Evolutionary conservation across 2,888 invertebrate genomes (phyloP).

Genomic region (Erebia ligea): DNA sequence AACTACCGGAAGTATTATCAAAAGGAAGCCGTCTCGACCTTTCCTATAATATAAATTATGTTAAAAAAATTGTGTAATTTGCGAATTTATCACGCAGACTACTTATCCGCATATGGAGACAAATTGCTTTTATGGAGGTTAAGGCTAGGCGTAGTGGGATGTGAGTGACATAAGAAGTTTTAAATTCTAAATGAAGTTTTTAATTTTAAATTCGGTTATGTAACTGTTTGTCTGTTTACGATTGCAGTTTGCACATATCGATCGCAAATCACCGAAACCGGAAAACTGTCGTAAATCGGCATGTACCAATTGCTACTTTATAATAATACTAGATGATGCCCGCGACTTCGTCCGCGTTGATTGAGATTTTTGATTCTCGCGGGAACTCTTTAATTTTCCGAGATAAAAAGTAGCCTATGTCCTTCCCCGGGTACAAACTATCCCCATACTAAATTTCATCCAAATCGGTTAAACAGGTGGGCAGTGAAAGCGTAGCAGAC

Average conservation of each 20-base stretch:
- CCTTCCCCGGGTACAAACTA: too few relatives aligned
- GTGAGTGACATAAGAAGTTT: neutral
- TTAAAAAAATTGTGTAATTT: slow-evolving; percentile 1
- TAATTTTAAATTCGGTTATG: neutral
- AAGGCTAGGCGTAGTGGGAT: neutral
- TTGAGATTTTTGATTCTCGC: too few relatives aligned
- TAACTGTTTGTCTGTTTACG: neutral
- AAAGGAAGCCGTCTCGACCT: slow-evolving; percentile 2
- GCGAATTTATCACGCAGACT: slow-evolving; percentile 9
- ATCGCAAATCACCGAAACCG: too few relatives aligned
- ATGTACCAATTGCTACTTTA: too few relatives aligned
- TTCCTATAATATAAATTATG: neutral
- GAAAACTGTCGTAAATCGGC: too few relatives aligned
- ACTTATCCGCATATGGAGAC: slow-evolving; percentile 7
- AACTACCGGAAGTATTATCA: neutral
- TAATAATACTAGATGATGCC: too few relatives aligned
- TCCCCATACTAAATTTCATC: too few relatives aligned
- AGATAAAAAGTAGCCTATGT: too few relatives aligned
- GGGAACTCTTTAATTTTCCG: too few relatives aligned
- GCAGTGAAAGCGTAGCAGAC: too few relatives aligned
- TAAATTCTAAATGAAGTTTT: neutral
- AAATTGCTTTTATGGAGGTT: slow-evolving; percentile 6
- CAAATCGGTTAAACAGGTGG: too few relatives aligned
- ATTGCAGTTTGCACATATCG: neutral
- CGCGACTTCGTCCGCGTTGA: too few relatives aligned